Conservation (phyloP, 2,888 invertebrate species). For the Melanophora roralis region DNA sequence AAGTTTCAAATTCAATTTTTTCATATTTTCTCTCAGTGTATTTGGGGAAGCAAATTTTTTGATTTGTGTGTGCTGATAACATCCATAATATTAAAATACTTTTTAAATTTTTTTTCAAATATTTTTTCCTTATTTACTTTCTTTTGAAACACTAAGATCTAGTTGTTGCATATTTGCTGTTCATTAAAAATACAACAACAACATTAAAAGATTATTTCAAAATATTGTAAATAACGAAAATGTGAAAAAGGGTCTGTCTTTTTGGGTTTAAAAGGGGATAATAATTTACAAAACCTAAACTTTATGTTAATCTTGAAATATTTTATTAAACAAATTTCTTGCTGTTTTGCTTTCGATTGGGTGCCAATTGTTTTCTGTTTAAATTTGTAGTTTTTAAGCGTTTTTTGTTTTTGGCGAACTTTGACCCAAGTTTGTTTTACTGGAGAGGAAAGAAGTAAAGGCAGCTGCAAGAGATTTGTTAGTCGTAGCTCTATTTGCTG, state of each 20-base stretch:
- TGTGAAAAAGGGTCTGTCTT: conserved; percentile 48
- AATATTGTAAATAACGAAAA: conserved; percentile 23
- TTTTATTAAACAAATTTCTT: not conserved
- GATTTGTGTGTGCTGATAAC: conserved; percentile 40
- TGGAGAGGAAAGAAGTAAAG: not conserved
- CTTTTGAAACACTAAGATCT: conserved; percentile 11
- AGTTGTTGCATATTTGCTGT: conserved; percentile 54
- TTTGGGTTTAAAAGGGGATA: not conserved
- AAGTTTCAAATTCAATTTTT: too few species aligned
- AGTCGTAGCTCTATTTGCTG: conserved; percentile 20
- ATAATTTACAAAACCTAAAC: not conserved
- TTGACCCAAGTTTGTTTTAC: not conserved
- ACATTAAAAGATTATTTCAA: not conserved
- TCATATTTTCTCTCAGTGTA: conserved; percentile 27
- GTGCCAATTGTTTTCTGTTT: conserved; percentile 33
- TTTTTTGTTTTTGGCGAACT: not conserved
- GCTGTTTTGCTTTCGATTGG: not conserved
- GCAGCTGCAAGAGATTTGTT: conserved; percentile 41
- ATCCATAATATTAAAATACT: too few species aligned
- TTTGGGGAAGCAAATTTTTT: not conserved
- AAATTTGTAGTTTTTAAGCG: conserved; percentile 38
- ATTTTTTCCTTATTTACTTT: conserved; percentile 1
- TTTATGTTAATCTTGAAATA: not conserved
- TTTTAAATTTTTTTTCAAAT: too few species aligned
- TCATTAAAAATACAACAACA: conserved; percentile 29